phyloP scores from a whole-genome alignment of 1,140 invertebrate species.

The Atopsyche davidsoni region DNA sequence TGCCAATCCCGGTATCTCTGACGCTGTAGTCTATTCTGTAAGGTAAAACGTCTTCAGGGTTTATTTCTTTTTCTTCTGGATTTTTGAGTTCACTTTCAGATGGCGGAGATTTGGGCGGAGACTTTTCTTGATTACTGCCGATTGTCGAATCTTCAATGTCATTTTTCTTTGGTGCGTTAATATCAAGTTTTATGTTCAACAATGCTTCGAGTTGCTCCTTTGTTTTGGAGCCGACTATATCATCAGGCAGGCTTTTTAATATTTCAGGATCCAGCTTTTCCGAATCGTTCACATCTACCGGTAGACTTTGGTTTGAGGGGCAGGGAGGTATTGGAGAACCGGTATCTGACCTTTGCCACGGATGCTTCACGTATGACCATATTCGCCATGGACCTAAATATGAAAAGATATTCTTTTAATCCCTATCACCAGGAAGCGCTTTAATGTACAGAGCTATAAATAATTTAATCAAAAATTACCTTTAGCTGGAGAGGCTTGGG shows the following conservation, averaged over 20 bases:
- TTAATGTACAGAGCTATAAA: not conserved
- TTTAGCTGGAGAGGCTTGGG: constrained; percentile 26
- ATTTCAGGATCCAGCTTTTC: not conserved
- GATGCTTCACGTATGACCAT: constrained; percentile 29
- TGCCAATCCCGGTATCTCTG: constrained; percentile 22
- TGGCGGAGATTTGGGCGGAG: not conserved
- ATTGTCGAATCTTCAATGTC: not conserved
- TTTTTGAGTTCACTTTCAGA: not conserved
- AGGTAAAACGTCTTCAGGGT: constrained; percentile 15
- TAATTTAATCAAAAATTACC: constrained; percentile 9
- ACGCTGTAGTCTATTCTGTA: constrained; percentile 28
- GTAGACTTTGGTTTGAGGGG: not conserved
- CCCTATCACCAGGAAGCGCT: not conserved
- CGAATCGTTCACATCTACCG: not conserved
- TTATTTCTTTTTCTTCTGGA: not conserved
- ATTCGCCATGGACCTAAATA: constrained; percentile 25
- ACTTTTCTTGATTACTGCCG: not conserved
- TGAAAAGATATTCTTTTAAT: not conserved
- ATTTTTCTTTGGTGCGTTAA: not conserved
- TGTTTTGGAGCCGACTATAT: not conserved
- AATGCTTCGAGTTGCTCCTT: not conserved
- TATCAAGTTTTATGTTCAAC: not conserved
- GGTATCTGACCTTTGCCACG: constrained; percentile 21
- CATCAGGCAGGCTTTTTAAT: not conserved
- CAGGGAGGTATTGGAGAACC: not conserved